These are phyloP conservation scores for Pomatorhinus ruficollis DNA, from an alignment of 2,113 vertebrate genomes.

Conservation along the genomic window DNA sequence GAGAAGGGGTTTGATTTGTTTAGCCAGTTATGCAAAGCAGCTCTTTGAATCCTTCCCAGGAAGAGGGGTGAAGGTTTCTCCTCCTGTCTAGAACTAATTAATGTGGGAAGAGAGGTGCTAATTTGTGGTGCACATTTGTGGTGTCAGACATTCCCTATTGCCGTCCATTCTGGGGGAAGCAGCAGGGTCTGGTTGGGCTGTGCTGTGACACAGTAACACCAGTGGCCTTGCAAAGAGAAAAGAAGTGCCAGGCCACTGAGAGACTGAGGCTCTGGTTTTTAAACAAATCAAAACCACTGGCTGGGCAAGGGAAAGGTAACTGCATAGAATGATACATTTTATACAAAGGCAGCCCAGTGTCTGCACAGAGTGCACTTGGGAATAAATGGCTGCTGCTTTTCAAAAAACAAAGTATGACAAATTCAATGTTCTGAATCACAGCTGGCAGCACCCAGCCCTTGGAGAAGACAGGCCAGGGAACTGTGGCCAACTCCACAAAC, in stretches of 20 bases:
- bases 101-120: neutral
- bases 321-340: neutral
- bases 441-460: neutral
- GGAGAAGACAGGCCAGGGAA: neutral
- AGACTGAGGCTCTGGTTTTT: neutral
- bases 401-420: neutral
- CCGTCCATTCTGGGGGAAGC: neutral
- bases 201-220: neutral
- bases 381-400: conserved; percentile 13
- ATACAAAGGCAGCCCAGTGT: neutral
- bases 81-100: neutral
- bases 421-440: neutral
- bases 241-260: neutral
- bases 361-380: neutral
- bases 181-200: fast-evolving
- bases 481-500: neutral
- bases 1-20: neutral
- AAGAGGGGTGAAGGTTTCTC: neutral
- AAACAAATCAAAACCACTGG: neutral
- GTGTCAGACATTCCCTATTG: neutral
- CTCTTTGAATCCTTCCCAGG: neutral
- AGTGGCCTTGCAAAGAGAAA: fast-evolving
- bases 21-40: neutral
- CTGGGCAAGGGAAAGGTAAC: neutral
- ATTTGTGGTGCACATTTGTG: too few relatives aligned